Evolutionary conservation across 2,888 invertebrate species (phyloP), one percentile per base, ranked within the genome.

Genomic region (Tridacna crocea): DNA sequence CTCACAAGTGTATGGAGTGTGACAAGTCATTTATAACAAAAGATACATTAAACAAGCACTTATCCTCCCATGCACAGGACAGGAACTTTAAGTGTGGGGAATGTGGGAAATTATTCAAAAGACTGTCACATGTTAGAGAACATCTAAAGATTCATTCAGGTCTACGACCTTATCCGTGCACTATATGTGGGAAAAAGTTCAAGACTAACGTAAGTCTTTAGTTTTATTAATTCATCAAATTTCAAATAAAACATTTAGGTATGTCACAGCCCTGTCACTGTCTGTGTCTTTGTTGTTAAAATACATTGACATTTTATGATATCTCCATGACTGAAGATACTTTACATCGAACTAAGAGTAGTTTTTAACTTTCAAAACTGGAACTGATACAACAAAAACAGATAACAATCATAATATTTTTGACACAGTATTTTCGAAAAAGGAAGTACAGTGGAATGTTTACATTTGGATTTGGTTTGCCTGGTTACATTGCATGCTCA

Each of bases 91-190:
- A 93, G 79, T 94, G 94, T 89, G 94, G 94, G 10, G 93, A 93
- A 75, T 94, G 94, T 85, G 93, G 93, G 36, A 94, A 94, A 82
- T 81, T 93, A n/a, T 94, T 94, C 82, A 94, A 94, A 76, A 88
- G 94, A 1, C 89, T 94, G 24, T 91, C 92, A 10, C 94, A 94
- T 82, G 93, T 93, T 17, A 84, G 91, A 72, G 93, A 93, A 78
- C 94, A 94, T 76, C 89, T 94, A 65, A 92, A 92, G 78, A 92
- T 92, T 22, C 94, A 94, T 85, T 90, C 90, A 36, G 81, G 84
- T 0, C 88, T 92, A n/a, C 77, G 93, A 61, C 92, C 93, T 0
- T 94, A 89, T 80, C 80, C 85, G n/a, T 94, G 94, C 83, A 74
- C 77, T 1, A 75, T 92, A 13, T 94, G 94, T 88, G 87, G 90